Evolutionary conservation across 1,140 invertebrate genomes (phyloP).

Genomic region (Halesus radiatus): DNA sequence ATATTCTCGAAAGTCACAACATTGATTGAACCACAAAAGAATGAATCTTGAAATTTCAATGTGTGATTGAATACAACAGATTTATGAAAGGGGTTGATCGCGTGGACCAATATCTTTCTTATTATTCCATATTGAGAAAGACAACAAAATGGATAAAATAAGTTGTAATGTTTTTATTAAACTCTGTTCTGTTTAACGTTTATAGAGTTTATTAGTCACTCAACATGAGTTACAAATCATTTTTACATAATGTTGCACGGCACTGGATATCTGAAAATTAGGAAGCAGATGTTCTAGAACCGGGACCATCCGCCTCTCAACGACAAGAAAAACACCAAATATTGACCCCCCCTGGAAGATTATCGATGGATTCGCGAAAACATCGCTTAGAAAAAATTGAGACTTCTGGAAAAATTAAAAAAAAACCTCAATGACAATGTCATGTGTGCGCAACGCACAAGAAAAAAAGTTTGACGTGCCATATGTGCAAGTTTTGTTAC

Average conservation of each 20-base stretch:
- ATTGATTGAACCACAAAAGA: too few species aligned
- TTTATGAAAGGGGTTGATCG: too few species aligned
- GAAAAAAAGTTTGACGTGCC: conserved; percentile 22
- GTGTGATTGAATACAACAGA: too few species aligned
- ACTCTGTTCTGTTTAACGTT: too few species aligned
- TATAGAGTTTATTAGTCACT: too few species aligned
- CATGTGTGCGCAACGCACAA: conserved; percentile 10
- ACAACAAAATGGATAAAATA: too few species aligned
- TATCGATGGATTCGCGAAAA: conserved; percentile 5
- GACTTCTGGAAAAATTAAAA: background rate
- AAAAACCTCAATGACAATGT: conserved; percentile 13
- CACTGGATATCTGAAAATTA: background rate
- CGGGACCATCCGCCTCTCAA: background rate
- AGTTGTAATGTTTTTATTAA: too few species aligned
- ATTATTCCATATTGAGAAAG: too few species aligned
- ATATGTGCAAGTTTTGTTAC: conserved; percentile 9
- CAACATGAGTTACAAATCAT: background rate
- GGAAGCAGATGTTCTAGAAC: background rate
- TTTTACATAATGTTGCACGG: background rate
- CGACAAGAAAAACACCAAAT: background rate
- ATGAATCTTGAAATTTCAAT: too few species aligned
- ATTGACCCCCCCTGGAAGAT: conserved; percentile 19
- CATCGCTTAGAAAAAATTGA: conserved; percentile 8
- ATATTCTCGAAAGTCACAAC: too few species aligned
- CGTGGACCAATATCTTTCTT: too few species aligned